Evolutionary conservation across 2,888 invertebrate genomes (phyloP), one percentile per base, ranked within the genome.

Genomic region (Neoitamus cyanurus): DNA sequence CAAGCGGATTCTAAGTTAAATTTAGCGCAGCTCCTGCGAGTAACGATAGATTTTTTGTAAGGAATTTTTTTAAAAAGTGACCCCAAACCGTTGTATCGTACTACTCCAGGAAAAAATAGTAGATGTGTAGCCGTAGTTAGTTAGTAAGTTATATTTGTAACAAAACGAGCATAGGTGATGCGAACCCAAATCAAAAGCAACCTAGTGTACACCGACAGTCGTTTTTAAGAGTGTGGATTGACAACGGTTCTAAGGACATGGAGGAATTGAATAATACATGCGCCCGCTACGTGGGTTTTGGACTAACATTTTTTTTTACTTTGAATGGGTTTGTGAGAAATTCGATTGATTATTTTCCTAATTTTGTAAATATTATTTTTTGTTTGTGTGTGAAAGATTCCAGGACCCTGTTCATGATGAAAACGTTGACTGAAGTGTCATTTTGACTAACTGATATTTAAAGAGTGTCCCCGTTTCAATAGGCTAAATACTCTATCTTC

Each of bases 1-100:
- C 83, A 77, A 85, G 84, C 70, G 70, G 37, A 83, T 85, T 85
- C 85, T 85, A 85, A 85, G 84, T 85, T 84, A 83, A 85, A 85
- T 46, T 85, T 85, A 85, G 85, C 73, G 80, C 82, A 82, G 37
- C 11, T 69, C 6, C 34, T 69, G 69, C 58, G 31, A 46, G 13
- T 82, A 82, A 82, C 7, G 20, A 20, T 58, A 58, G 69, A 4
- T 28, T 37, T 82, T 82, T 82, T 82, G 69, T 82, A 82, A 82
- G 68, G 28, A 82, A 28, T 30, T 80, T 82, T 80, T 48, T 82
- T 80, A 34, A 25, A 34, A 82, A 69, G 37, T 31, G 20, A 75
- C 31, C 25, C 36, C 4, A 37, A 75, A 37, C 36, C 36, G 37
- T 36, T 58, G 13, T 37, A 58, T 36, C 31, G 13, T 37, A 58